Percentiles rank a stretch among this genome's conserved stretches.
These are phyloP conservation scores for Drosophila picticornis DNA, from an alignment of 2,888 invertebrate species.

Conservation along the genomic window DNA sequence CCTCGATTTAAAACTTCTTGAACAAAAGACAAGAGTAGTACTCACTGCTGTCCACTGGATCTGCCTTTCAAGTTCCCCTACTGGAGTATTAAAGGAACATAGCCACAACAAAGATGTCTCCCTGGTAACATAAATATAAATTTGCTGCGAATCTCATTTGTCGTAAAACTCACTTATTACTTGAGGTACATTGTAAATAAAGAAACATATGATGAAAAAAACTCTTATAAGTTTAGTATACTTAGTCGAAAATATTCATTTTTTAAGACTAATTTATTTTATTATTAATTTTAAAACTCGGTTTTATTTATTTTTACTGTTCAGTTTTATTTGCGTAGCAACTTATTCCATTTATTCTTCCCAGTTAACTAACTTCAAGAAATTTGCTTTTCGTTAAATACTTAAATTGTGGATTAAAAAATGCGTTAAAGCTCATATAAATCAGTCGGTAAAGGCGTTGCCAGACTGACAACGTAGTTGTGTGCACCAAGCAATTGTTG, in stretches of 20 bases:
- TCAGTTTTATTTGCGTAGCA: neutral
- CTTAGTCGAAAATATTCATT: neutral
- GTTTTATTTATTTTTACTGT: neutral
- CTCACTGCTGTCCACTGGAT: neutral
- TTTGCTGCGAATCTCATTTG: neutral
- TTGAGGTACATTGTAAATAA: neutral
- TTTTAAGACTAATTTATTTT: neutral
- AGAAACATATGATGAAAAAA: neutral
- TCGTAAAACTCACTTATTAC: neutral
- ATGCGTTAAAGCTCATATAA: conserved; percentile 16
- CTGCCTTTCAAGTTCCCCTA: neutral
- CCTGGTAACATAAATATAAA: neutral
- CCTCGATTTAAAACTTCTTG: neutral
- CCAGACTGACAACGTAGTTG: conserved; percentile 24
- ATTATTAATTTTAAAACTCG: neutral
- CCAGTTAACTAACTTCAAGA: neutral
- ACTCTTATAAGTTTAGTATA: neutral
- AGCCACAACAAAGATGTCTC: neutral
- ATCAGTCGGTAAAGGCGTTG: conserved; percentile 18
- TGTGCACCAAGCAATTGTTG: conserved; percentile 25
- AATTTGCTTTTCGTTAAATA: neutral
- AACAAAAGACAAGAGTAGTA: neutral
- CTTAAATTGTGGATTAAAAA: neutral
- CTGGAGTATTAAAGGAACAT: neutral
- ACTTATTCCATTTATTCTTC: neutral